These are phyloP conservation scores for Hucho hucho DNA, from an alignment of 2,113 vertebrate species.

Conservation along the genomic window DNA sequence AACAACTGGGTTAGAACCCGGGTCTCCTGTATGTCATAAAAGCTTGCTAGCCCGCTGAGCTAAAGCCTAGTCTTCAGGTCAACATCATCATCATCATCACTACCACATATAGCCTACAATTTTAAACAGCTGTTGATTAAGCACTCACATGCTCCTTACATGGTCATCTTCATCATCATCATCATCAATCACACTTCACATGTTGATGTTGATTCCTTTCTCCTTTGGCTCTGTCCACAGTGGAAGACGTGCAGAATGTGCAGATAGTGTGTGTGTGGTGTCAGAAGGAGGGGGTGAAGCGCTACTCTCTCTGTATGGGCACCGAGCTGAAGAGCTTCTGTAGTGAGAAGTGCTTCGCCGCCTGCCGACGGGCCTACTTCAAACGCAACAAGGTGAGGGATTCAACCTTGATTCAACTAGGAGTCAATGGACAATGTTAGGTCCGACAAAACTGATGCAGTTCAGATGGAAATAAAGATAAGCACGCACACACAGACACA, in stretches of 20 bases:
- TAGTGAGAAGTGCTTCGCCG: slow-evolving; percentile 98
- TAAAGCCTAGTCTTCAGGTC: too few species aligned
- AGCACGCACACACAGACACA: not conserved
- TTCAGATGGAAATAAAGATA: not conserved
- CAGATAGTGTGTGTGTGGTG: slow-evolving; percentile 99
- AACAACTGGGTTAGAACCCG: too few species aligned
- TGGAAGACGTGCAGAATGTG: slow-evolving; percentile 96
- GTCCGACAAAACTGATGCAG: not conserved
- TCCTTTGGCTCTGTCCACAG: slow-evolving; percentile 50
- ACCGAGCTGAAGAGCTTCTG: slow-evolving; percentile 99
- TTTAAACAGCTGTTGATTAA: not conserved
- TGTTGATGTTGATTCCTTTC: not conserved
- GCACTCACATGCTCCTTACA: not conserved
- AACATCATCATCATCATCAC: not conserved
- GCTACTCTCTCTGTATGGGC: slow-evolving; percentile 98
- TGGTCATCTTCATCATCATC: too few species aligned
- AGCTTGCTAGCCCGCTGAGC: too few species aligned
- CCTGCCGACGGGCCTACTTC: slow-evolving; percentile 98
- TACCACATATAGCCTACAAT: not conserved
- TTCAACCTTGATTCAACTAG: not conserved
- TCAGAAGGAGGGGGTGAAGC: slow-evolving; percentile 98
- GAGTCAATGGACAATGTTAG: not conserved
- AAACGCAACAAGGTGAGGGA: slow-evolving; percentile 95
- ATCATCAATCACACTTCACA: not conserved
- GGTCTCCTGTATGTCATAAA: too few species aligned